Base-by-base conservation (phyloP, 2,888 invertebrate genomes). In the Drosophila neutralis region DNA sequence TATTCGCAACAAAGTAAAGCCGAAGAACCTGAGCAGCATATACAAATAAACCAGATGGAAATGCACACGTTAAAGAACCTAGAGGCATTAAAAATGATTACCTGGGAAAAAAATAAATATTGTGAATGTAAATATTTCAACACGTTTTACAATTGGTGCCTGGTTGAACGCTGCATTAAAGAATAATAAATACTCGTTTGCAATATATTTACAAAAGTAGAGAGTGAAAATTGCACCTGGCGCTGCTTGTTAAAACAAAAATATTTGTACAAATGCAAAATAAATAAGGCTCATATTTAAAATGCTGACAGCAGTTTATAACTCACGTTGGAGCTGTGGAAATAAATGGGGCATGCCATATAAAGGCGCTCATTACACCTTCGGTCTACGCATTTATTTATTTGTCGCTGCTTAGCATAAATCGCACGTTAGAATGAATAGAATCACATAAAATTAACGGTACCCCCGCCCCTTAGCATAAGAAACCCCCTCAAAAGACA, bases 371-470 rank as follows among this genome's bases (percentile, higher is more conserved):
- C 81, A 73, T 80, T 76, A 86, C 84, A 84, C 88, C 72, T 89
- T 79, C 52, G 73, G 65, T 54, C 18, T 38, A 48, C 78, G 84
- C 73, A 89, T 84, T 80, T 84, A 82, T 82, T 85, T 88, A 88
- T 90, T 90, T 85, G 76, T 53, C 67, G 71, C 83, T 85, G 80
- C 77, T 90, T 90, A 77, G 83, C 86, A 85, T 88, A 88, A 85
- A 85, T 90, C 90, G 86, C 90, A 82, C 85, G 80, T 90, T 86
- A 74, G 69, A 67, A 75, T 68, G 73, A 82, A 86, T 85, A 80
- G 73, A 90, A 85, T 87, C 75, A 82, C 84, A 85, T 89, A 89
- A 89, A 89, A 85, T 85, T 89, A 85, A 89, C 90, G 87, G 68
- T 56, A 65, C 69, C 65, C 70, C 61, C 64, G 35, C 66, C 53